These are phyloP conservation scores for Pardosa pseudoannulata DNA, from an alignment of 2,888 invertebrate genomes.

Conservation along the genomic window DNA sequence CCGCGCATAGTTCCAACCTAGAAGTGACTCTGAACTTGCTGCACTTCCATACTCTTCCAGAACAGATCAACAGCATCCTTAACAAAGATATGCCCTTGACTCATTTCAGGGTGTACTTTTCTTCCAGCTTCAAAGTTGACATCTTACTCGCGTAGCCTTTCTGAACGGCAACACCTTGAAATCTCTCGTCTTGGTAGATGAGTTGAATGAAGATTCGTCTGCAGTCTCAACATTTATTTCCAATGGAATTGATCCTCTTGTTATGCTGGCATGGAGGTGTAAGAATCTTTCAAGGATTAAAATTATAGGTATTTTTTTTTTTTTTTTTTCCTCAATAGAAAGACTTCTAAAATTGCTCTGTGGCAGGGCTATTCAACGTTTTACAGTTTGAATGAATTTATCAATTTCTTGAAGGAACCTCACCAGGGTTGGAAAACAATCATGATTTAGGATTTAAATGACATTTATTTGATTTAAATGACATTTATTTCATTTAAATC, in stretches of 20 bases:
- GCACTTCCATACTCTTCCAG: slow-evolving; percentile 84
- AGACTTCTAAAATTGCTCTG: too few species aligned
- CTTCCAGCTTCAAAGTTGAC: slow-evolving; percentile 82
- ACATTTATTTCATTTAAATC: too few species aligned
- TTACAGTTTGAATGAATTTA: too few species aligned
- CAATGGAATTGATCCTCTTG: slow-evolving; percentile 80
- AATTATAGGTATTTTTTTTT: slow-evolving; percentile 79
- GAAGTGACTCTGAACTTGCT: slow-evolving; percentile 82
- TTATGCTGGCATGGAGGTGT: slow-evolving; percentile 84
- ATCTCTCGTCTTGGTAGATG: slow-evolving; percentile 83
- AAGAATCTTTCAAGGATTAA: slow-evolving; percentile 81
- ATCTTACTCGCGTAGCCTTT: slow-evolving; percentile 80
- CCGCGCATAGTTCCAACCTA: slow-evolving; percentile 80
- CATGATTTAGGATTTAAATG: too few species aligned
- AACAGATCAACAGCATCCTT: slow-evolving; percentile 82
- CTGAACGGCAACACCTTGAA: slow-evolving; percentile 78
- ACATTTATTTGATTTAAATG: too few species aligned
- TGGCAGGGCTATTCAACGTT: too few species aligned
- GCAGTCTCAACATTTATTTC: slow-evolving; percentile 66
- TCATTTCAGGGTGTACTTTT: slow-evolving; percentile 85
- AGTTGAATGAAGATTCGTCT: slow-evolving; percentile 75
- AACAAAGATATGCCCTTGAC: slow-evolving; percentile 85
- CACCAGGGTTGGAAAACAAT: too few species aligned
- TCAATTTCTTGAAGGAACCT: too few species aligned
- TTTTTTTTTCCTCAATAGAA: too few species aligned